Evolutionary conservation across 2,797 vertebrate species (phyloP), one percentile per base, ranked within the genome.

Genomic region (Anguilla megastoma): DNA sequence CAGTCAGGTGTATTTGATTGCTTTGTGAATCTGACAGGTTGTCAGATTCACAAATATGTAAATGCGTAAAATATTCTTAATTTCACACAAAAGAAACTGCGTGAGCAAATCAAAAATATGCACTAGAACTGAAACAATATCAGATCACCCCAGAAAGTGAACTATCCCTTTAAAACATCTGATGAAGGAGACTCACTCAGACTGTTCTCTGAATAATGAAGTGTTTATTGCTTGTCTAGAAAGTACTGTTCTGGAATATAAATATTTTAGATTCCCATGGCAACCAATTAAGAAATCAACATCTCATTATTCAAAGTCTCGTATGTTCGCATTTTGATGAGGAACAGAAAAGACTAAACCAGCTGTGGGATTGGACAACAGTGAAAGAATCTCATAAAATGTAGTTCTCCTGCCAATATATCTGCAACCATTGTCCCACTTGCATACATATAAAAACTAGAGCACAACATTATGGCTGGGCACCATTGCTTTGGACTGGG

Each of bases 261-360:
- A 90, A 91, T 90, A 76, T 89, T 86, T 88, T 84, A 14, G 54
- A 88, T 89, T 90, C 91, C 91, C 90, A 86, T 45, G 50, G 89
- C 89, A 92, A 89, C 90, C 86, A 92, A 93, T 92, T 92, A 92
- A 45, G 63, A 54, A 79, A 88, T 60, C 9, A 30, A 69, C 12
- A 82, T 50, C 41, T 82, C 79, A 82, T 82, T 50, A 24, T 50
- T 82, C 18, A 21, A 50, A 24, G 79, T 82, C 79, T 82, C 79
- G 50, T 50, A 82, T 50, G 79, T 82, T 8, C 48, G 36, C 48
- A 41, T 21, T 21, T 16, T 82, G 36, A 85, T 88, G 87, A 86
- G 89, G 85, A 88, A 91, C 89, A 86, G 86, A 89, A 41, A 41
- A 21, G n/a, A 21, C 9, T 10, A 8, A 50, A 24, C 45, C 5